Base-by-base conservation (phyloP, 2,888 invertebrate genomes). In the Acleris sparsana region DNA sequence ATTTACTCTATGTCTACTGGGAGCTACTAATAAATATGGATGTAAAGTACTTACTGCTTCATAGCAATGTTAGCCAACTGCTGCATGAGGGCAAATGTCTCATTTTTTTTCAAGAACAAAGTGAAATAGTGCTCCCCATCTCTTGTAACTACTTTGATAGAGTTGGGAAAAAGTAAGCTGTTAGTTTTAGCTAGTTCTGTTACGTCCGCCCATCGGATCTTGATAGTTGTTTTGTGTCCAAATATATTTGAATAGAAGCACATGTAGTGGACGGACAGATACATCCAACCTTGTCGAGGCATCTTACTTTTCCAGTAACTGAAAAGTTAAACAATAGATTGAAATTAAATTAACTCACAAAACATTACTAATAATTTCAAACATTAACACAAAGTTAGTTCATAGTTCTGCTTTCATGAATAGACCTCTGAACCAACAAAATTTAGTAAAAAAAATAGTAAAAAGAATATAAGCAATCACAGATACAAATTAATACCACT, bases 61-160 rank as follows among this genome's bases (percentile, higher is more conserved):
- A 99, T 99, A 65, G 99, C 99, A 90, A 99, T 95, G 92, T 99
- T 99, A 62, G 98, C 97, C 51, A 99, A 93, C 84, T 99, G 99
- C 80, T 98, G 97, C 96, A 99, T 98, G 74, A 99, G 86, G 17
- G 95, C 94, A 86, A 96, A 98, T 0, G 98, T 98, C 85, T 99
- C 99, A 62, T 94, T 95, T 81, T 97, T 97, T 81, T 95, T 96
- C 72, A 98, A 88, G 79, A 99, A 96, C 95, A 99, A 95, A 9
- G 97, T 98, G 88, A 99, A 99, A 82, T 96, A 95, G 90, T 97
- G 96, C 89, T 97, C 94, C 66, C 95, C 96, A 75, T 97, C 96
- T 71, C 97, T 94, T 0, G 98, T 98, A 20, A 95, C 95, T 6
- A 99, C 94, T 86, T 95, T 95, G 66, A 99, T 97, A 17, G 97